These are phyloP conservation scores for Xenotilapia caudafasciata DNA, from an alignment of 2,113 vertebrate species.

Conservation along the genomic window DNA sequence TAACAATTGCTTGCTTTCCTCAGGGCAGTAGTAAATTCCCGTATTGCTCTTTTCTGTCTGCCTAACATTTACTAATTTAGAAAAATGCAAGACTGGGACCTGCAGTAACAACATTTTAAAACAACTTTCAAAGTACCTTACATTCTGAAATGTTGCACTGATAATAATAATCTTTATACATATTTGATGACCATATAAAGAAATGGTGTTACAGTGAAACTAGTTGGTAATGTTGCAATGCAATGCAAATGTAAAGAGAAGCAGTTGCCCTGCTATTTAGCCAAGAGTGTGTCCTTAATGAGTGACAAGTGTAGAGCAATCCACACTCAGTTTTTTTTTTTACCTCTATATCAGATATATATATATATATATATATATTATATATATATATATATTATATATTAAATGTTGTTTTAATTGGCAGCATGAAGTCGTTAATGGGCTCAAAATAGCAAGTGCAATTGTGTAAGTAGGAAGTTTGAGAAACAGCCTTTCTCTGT, in stretches of 20 bases:
- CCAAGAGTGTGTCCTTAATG: background rate
- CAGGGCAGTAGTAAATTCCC: background rate
- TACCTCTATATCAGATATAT: background rate
- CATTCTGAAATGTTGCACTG: background rate
- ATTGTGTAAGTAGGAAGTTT: background rate
- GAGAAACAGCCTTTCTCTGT: background rate
- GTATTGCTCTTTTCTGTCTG: fast-evolving
- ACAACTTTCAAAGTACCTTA: background rate
- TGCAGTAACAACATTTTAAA: background rate
- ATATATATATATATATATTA: background rate
- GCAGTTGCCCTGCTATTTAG: background rate
- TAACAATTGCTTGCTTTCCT: background rate
- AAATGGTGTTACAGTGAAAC: background rate
- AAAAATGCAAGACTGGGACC: background rate
- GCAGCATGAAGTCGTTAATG: fast-evolving
- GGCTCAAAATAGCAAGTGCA: background rate
- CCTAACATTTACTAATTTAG: background rate
- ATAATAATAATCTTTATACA: background rate
- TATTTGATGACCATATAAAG: background rate
- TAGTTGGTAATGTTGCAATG: background rate
- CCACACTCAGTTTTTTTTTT: background rate
- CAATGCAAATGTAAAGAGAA: background rate
- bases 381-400: background rate
- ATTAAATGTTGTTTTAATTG: background rate
- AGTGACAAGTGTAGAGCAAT: background rate